A percentile compares a stretch with the other conserved stretches of the same genome.
Conservation (phyloP, 2,113 vertebrate species). For the Bos indicus region DNA sequence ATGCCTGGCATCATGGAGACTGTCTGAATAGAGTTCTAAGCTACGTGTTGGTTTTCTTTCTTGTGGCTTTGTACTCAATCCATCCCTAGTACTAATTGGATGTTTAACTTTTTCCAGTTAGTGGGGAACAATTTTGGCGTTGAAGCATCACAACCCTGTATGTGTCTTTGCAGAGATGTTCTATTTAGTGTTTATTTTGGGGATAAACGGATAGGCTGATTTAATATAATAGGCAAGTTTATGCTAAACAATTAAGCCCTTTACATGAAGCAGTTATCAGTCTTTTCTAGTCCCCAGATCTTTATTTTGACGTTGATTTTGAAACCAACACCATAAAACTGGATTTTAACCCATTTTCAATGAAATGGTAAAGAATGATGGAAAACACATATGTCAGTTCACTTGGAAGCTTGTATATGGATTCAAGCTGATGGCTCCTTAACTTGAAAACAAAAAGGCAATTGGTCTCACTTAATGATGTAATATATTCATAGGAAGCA, state of each 20-base stretch:
- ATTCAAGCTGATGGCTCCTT: neutral
- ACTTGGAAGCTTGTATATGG: neutral
- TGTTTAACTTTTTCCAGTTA: neutral
- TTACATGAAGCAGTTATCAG: neutral
- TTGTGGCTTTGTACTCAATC: neutral
- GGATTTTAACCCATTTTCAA: conserved; percentile 23
- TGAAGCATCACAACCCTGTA: neutral
- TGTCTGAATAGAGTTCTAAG: neutral
- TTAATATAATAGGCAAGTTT: neutral
- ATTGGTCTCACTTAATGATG: neutral
- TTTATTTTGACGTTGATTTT: conserved; percentile 44
- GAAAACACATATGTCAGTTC: neutral
- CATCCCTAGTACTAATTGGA: neutral
- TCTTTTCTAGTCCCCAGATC: neutral
- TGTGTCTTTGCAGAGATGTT: neutral
- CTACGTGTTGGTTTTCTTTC: neutral
- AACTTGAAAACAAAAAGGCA: neutral
- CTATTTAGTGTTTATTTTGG: neutral
- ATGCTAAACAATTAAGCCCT: neutral
- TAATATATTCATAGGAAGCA: neutral
- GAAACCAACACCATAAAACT: neutral
- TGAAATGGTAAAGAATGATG: neutral
- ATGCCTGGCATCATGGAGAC: neutral
- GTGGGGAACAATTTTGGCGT: neutral
- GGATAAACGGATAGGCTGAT: neutral